A percentile compares a stretch with the other conserved stretches of the same genome.
Conservation (phyloP, 2,113 vertebrate species). For the Silurus meridionalis region DNA sequence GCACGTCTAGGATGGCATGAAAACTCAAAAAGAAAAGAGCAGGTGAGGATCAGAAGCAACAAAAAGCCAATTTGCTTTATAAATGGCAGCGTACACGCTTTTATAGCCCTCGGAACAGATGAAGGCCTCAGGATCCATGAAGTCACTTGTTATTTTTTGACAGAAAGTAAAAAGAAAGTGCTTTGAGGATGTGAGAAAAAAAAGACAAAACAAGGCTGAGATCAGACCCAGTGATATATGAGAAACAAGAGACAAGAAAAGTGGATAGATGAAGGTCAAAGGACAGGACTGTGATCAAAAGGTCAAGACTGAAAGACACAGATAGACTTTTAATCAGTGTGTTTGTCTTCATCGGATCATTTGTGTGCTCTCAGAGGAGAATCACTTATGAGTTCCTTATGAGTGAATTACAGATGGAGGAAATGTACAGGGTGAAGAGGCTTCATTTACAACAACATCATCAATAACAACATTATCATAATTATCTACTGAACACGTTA, state of each 20-base stretch:
- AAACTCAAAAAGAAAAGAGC: conserved; percentile 33
- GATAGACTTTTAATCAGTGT: not conserved
- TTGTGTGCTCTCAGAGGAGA: not conserved
- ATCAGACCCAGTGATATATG: not conserved
- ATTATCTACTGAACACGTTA: not conserved
- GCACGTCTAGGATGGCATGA: not conserved
- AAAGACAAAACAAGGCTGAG: not conserved
- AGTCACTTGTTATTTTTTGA: conserved; percentile 49
- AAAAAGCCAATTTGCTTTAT: conserved; percentile 51
- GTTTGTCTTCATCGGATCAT: not conserved
- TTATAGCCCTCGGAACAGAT: conserved; percentile 32
- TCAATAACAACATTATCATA: no score
- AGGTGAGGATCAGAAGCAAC: conserved; percentile 30
- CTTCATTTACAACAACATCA: not conserved
- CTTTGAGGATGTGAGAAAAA: not conserved
- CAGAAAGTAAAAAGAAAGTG: not conserved
- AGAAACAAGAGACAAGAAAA: not conserved
- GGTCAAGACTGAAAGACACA: not conserved
- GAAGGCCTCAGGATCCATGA: conserved; percentile 45
- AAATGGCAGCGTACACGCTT: conserved; percentile 44
- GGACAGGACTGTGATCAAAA: not conserved
- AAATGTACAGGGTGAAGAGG: not conserved
- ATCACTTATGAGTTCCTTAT: not conserved
- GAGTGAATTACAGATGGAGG: not conserved
- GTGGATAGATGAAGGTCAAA: not conserved